phyloP scores from a whole-genome alignment of 2,113 vertebrate species.

The Carettochelys insculpta region DNA sequence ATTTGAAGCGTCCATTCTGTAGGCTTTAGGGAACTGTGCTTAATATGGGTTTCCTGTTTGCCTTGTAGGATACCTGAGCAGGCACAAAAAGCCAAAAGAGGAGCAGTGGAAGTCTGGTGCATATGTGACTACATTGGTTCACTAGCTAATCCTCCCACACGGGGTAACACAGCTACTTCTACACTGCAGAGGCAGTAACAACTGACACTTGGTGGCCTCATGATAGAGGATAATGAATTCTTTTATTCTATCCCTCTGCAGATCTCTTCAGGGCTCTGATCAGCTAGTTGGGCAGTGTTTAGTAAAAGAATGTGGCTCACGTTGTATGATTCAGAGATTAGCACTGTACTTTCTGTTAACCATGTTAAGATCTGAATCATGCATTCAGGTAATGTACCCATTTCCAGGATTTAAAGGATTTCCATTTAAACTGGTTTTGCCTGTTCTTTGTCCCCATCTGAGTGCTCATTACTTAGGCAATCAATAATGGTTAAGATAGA shows the following conservation, averaged over 20 bases:
- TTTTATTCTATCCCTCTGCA: neutral
- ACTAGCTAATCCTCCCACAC: neutral
- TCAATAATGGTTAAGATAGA: neutral
- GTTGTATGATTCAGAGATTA: neutral
- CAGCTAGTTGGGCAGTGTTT: neutral
- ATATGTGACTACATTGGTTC: neutral
- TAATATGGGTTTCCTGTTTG: neutral
- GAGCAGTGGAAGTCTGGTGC: neutral
- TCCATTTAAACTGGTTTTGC: neutral
- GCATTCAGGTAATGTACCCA: neutral
- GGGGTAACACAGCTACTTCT: neutral
- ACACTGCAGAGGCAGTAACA: constrained; percentile 10
- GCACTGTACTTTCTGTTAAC: neutral
- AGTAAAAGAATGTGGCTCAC: neutral
- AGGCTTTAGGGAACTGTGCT: neutral
- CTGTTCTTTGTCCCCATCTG: neutral
- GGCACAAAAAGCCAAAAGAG: no score
- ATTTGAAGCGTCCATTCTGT: neutral
- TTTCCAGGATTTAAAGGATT: neutral
- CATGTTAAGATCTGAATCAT: neutral
- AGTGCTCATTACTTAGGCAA: neutral
- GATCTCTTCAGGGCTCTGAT: neutral
- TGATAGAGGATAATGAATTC: neutral
- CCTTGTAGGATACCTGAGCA: no score
- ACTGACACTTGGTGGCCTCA: neutral